phyloP scores from a whole-genome alignment of 2,888 invertebrate species.

The Clepsis dumicolana region DNA sequence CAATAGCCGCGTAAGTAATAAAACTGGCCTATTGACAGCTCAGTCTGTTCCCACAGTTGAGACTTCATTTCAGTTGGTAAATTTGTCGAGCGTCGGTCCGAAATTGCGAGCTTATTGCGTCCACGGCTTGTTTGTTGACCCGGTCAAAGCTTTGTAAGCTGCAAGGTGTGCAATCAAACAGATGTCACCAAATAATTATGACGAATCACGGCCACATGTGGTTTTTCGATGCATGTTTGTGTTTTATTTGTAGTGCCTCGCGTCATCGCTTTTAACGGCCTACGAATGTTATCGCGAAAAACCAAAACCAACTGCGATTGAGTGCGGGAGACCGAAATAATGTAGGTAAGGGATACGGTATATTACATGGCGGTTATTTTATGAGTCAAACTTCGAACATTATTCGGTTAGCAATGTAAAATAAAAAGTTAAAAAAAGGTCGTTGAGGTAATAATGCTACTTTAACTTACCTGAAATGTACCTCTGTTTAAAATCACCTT shows the following conservation, averaged over 20 bases:
- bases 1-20: constrained; percentile 77
- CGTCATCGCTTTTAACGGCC: neutral
- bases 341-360: neutral
- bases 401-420: too few relatives aligned
- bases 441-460: neutral
- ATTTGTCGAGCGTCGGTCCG: constrained; percentile 78
- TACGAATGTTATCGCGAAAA: neutral
- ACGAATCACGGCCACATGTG: constrained; percentile 47
- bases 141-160: constrained; percentile 78
- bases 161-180: constrained; percentile 73
- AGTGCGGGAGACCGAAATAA: neutral
- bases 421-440: neutral
- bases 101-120: constrained; percentile 82
- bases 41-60: constrained; percentile 66
- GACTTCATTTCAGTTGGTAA: constrained; percentile 82
- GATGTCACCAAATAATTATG: constrained; percentile 60
- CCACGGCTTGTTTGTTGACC: constrained; percentile 72
- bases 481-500: neutral
- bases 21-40: constrained; percentile 78
- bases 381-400: neutral
- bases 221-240: neutral
- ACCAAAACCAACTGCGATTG: constrained; percentile 1
- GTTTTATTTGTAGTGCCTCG: neutral
- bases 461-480: neutral
- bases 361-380: neutral